Evolutionary conservation across 2,113 vertebrate genomes (phyloP), one percentile per base, ranked within the genome.

Genomic region (Trochalopteron elliotii): DNA sequence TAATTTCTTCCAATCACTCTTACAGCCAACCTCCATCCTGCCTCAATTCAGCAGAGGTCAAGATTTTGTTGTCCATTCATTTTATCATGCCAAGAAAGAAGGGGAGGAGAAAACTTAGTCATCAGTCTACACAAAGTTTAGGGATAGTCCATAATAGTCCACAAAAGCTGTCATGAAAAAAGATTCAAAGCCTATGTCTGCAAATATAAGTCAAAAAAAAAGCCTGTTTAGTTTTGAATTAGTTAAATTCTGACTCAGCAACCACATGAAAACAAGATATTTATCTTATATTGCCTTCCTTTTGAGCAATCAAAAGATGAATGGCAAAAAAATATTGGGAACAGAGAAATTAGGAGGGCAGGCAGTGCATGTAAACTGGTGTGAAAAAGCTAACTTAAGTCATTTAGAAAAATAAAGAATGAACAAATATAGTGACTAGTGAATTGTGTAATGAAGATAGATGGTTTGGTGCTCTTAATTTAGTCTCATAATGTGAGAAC

Each of bases 391-490:
- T 91, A 84, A 75, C 10, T 82, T 64, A 56, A 68, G 45, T 71
- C 87, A 89, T 93, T 94, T 87, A 65, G 57, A 65, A 94, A 78
- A 87, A 63, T 42, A 87, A 94, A 60, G 75, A 81, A 87, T 23
- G 49, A 94, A 71, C 56, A 82, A 14, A 44, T 69, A 86, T 15
- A 85, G 67, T 89, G 90, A 57, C 42, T 94, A 91, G 50, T 89
- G 77, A 91, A 60, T 79, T 95, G 81, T 93, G 87, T 95, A 97
- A 95, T 94, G 93, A 96, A 87, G 94, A 95, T 93, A 39, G 78
- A 96, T 94, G 90, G 61, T 91, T 96, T 87, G 53, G 27, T 87
- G 49, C 61, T 91, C 53, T 69, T 93, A 94, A 94, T 95, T 93
- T 87, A 95, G 70, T 94, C 67, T 87, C 57, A 76, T 94, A 95